Conservation (phyloP, 2,797 vertebrate species). For the Lindbergichthys nudifrons region DNA sequence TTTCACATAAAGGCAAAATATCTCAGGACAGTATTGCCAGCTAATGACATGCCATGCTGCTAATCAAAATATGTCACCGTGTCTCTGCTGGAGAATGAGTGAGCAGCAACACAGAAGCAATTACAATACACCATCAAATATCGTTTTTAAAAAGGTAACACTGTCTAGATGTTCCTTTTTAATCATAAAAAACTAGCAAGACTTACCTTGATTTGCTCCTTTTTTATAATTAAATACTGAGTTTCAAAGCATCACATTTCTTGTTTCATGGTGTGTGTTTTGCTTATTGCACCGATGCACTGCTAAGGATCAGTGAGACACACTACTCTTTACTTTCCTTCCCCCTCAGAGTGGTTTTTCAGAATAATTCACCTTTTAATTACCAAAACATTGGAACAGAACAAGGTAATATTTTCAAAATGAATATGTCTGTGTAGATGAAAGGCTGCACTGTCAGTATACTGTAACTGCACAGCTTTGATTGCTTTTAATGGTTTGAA, state of each 20-base stretch:
- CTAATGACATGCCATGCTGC: conserved; percentile 66
- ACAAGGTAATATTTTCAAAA: conserved; percentile 35
- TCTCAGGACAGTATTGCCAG: conserved; percentile 65
- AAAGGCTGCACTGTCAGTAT: conserved; percentile 24
- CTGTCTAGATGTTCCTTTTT: conserved; percentile 38
- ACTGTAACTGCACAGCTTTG: not conserved
- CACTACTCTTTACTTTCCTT: conserved; percentile 46
- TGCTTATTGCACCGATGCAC: conserved; percentile 44
- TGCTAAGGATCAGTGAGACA: conserved; percentile 60
- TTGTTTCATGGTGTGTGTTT: conserved; percentile 41
- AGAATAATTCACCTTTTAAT: conserved; percentile 55
- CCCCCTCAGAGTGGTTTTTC: conserved; percentile 43
- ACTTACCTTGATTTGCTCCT: conserved; percentile 36
- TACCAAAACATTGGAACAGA: conserved; percentile 40
- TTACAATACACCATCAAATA: conserved; percentile 38
- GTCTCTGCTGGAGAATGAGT: conserved; percentile 47
- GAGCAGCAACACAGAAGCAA: conserved; percentile 35
- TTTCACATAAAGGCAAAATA: conserved; percentile 72
- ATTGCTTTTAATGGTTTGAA: conserved; percentile 15
- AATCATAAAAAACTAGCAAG: conserved; percentile 21
- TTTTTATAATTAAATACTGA: conserved; percentile 44
- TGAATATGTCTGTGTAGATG: conserved; percentile 26
- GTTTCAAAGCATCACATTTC: conserved; percentile 37
- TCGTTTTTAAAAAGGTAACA: conserved; percentile 7
- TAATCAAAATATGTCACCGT: conserved; percentile 67